A percentile compares a stretch with the other conserved stretches of the same genome.
Evolutionary conservation across 2,888 invertebrate species (phyloP).

Genomic region (Nebria salina): DNA sequence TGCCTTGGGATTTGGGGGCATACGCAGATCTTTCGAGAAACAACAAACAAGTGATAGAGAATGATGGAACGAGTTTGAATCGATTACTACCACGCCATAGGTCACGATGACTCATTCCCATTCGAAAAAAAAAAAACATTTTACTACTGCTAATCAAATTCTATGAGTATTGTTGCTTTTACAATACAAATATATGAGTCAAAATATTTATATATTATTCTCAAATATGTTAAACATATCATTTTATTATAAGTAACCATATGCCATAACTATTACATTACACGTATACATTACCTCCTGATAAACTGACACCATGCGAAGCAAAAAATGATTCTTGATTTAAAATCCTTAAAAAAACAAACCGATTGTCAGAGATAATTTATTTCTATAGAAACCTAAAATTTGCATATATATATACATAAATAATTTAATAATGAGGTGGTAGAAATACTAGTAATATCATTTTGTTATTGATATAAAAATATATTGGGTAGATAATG

Average conservation of each 20-base stretch:
- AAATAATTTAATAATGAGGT: no score
- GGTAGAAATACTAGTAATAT: no score
- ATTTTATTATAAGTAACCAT: no score
- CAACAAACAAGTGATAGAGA: background rate
- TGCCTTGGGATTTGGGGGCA: conserved; percentile 8
- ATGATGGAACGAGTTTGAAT: background rate
- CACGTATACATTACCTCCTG: no score
- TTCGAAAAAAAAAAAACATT: background rate
- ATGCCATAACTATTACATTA: no score
- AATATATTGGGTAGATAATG: background rate
- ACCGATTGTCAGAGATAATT: no score
- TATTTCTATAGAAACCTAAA: no score
- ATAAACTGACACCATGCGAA: no score
- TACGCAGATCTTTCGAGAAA: background rate
- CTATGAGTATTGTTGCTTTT: background rate
- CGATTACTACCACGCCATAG: background rate
- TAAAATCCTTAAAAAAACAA: no score
- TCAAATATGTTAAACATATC: background rate
- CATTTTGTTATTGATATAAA: background rate
- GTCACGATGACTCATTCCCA: background rate
- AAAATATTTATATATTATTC: background rate
- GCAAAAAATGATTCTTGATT: no score
- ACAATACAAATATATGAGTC: background rate
- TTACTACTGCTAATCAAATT: background rate
- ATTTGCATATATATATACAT: no score